Evolutionary conservation across 2,797 vertebrate species (phyloP).

Genomic region (Esox masquinongy): DNA sequence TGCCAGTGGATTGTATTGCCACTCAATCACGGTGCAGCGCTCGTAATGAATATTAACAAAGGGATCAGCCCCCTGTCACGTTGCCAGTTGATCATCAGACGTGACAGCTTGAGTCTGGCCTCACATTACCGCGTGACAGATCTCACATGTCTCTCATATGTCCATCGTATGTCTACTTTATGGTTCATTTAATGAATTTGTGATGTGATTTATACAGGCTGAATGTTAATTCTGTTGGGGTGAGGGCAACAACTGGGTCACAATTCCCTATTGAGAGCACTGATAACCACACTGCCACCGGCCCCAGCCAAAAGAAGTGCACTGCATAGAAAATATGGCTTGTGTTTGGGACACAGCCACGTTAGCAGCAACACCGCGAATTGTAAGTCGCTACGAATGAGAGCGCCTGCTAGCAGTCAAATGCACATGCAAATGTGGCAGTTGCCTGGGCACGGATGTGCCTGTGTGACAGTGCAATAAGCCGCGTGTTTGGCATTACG

Average conservation of each 20-base stretch:
- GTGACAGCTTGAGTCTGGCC: neutral
- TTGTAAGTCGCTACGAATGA: neutral
- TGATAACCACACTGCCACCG: no score
- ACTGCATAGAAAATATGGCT: neutral
- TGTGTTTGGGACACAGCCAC: neutral
- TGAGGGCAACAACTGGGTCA: no score
- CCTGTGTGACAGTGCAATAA: neutral
- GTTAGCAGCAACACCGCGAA: neutral
- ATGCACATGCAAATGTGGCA: neutral
- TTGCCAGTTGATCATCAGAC: neutral
- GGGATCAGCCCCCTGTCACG: neutral
- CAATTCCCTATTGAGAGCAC: no score
- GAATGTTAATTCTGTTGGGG: neutral
- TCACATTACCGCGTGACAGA: neutral
- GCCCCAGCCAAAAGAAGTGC: no score
- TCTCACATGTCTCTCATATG: neutral
- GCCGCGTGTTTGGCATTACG: neutral
- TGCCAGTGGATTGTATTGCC: neutral
- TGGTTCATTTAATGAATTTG: neutral
- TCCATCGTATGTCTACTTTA: no score
- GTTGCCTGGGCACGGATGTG: neutral
- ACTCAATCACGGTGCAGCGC: neutral
- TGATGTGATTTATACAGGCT: neutral
- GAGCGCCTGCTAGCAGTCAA: neutral
- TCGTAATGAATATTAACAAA: neutral